Percentiles rank a stretch among this genome's conserved stretches.
phyloP scores from a whole-genome alignment of 2,888 invertebrate species.

The Drosophila yooni region DNA sequence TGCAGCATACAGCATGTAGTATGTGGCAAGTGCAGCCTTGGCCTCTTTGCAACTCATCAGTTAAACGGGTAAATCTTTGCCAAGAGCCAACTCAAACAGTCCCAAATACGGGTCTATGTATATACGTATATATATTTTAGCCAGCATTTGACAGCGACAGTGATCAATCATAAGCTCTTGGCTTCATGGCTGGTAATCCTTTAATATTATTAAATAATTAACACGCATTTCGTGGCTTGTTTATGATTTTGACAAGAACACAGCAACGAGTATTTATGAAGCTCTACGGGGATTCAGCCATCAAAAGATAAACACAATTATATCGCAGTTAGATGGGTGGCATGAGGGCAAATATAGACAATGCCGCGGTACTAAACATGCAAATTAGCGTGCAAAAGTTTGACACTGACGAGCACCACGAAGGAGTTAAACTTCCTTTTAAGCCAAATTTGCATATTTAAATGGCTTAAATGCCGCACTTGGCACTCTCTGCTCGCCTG shows the following conservation, averaged over 20 bases:
- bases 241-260: constrained; percentile 57
- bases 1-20: background rate
- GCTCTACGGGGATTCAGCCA: constrained; percentile 63
- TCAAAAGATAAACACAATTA: constrained; percentile 79
- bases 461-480: constrained; percentile 73
- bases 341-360: constrained; percentile 53
- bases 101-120: background rate
- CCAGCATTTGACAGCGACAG: constrained; percentile 27
- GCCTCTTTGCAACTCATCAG: constrained; percentile 45
- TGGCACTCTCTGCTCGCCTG: constrained; percentile 47
- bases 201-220: constrained; percentile 79
- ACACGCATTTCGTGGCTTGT: constrained; percentile 71
- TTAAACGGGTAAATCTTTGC: constrained; percentile 46
- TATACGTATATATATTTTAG: constrained; percentile 11
- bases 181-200: constrained; percentile 62
- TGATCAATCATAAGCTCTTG: constrained; percentile 56
- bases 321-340: constrained; percentile 52
- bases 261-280: constrained; percentile 42
- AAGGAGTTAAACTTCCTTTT: constrained; percentile 75
- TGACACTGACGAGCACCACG: constrained; percentile 54
- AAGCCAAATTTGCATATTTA: constrained; percentile 77
- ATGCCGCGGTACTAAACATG: constrained; percentile 73
- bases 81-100: constrained; percentile 20
- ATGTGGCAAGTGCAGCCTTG: constrained; percentile 37
- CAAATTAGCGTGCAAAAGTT: constrained; percentile 73